phyloP scores from a whole-genome alignment of 2,797 vertebrate genomes.

The Cephalopachus bancanus region DNA sequence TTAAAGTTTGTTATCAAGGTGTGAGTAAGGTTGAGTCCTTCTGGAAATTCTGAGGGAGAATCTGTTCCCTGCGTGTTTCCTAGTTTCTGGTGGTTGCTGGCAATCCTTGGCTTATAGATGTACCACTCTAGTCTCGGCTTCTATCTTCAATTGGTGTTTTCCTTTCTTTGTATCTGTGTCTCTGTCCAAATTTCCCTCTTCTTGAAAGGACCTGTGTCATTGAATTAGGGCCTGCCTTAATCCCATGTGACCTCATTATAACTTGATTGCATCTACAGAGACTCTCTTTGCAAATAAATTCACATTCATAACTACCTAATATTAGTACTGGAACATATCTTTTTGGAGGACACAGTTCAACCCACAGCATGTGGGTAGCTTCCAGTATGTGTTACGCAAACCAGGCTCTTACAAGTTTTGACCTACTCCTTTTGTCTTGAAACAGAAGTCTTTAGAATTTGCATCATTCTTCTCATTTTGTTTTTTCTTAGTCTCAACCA shows the following conservation, averaged over 20 bases:
- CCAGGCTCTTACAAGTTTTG: background rate
- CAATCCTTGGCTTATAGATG: background rate
- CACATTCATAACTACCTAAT: background rate
- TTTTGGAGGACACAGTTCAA: background rate
- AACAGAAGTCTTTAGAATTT: conserved; percentile 35
- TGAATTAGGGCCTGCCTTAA: background rate
- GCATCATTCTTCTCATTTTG: conserved; percentile 3
- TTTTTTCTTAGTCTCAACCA: conserved; percentile 33
- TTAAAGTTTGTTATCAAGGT: background rate
- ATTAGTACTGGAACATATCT: background rate
- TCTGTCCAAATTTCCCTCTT: background rate
- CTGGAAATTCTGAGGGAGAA: background rate
- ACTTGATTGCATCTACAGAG: conserved; percentile 16
- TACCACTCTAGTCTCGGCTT: background rate
- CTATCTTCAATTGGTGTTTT: background rate
- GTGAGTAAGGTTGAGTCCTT: background rate
- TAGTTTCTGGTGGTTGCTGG: background rate
- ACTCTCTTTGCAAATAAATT: background rate
- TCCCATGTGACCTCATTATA: background rate
- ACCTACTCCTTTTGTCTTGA: background rate
- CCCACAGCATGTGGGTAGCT: background rate
- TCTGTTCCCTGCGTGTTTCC: background rate
- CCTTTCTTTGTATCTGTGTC: background rate
- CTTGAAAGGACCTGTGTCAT: background rate
- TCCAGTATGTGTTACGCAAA: background rate